Evolutionary conservation across 2,797 vertebrate genomes (phyloP), one percentile per base, ranked within the genome.

Genomic region (Micropoecilia bifurca): DNA sequence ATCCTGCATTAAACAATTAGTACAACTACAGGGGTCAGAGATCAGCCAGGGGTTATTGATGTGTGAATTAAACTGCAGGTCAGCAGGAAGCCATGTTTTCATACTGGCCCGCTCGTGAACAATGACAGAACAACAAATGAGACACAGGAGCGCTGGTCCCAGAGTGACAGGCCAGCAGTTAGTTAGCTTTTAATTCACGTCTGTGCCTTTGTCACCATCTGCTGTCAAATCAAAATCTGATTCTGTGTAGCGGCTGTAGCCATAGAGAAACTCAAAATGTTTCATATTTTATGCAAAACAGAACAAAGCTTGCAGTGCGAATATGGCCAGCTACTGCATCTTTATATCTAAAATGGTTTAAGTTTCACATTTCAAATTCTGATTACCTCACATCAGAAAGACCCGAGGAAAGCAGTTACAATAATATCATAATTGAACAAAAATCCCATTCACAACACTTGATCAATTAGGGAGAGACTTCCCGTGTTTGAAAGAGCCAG

Each of bases 61-160:
- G 92, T 92, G 89, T 95, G 93, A 95, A 96, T 96, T 95, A 96
- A 96, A 95, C 87, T 93, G 95, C 93, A 90, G 93, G 94, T 96
- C 95, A 96, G 95, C 95, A 96, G 94, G 94, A 95, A 95, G 93
- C 93, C 90, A 93, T 92, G 95, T 94, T 94, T 94, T 94, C 91
- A 95, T 94, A 91, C 91, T 28, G 83, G 88, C 85, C 82, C 10
- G 79, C 80, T 83, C 73, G 28, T 48, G 89, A 92, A 95, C 94
- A 96, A 94, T 94, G 92, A 91, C 88, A 86, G 83, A 80, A 93
- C 81, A 94, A 93, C 93, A 95, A 92, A 92, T 90, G 91, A 92
- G 74, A 89, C 84, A 93, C 89, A 93, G 90, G 87, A 88, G 92
- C 84, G 8, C 79, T 63, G 85, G 81, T 83, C 83, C 88, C 88